Evolutionary conservation across 2,888 invertebrate genomes (phyloP).

Genomic region (Ichneumoninae sp.): DNA sequence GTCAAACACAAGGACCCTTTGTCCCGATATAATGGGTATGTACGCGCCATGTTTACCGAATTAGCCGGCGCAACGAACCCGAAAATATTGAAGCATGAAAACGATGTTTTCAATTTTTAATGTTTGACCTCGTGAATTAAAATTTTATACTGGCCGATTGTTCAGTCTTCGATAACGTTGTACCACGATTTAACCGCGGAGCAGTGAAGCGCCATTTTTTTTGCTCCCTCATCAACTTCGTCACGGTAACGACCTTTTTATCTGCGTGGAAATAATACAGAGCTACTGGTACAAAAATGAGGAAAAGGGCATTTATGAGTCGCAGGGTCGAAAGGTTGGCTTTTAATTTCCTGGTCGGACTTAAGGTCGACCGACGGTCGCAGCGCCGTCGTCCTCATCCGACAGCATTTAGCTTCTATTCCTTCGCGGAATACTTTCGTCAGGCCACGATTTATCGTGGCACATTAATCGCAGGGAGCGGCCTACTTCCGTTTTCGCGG

Average conservation of each 20-base stretch:
- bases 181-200: not conserved
- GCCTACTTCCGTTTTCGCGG: conserved; percentile 49
- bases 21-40: not conserved
- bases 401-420: conserved; percentile 56
- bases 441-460: conserved; percentile 45
- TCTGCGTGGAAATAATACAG: not conserved
- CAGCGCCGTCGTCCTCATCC: conserved; percentile 41
- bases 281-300: not conserved
- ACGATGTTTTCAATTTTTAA: too few relatives aligned
- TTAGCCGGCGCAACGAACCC: not conserved
- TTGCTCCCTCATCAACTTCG: not conserved
- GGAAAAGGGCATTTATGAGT: not conserved
- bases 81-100: not conserved
- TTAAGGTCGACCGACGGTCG: conserved; percentile 45
- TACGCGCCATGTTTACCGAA: not conserved
- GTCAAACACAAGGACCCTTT: not conserved
- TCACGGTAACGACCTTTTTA: not conserved
- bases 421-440: conserved; percentile 42
- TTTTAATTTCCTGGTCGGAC: conserved; percentile 61
- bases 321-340: conserved; percentile 19
- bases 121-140: too few relatives aligned
- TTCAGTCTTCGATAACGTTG: too few relatives aligned
- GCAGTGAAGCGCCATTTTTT: too few relatives aligned
- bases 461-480: conserved; percentile 54
- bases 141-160: too few relatives aligned